These are phyloP conservation scores for Ceraclea dissimilis DNA, from an alignment of 2,888 invertebrate species.

Conservation along the genomic window DNA sequence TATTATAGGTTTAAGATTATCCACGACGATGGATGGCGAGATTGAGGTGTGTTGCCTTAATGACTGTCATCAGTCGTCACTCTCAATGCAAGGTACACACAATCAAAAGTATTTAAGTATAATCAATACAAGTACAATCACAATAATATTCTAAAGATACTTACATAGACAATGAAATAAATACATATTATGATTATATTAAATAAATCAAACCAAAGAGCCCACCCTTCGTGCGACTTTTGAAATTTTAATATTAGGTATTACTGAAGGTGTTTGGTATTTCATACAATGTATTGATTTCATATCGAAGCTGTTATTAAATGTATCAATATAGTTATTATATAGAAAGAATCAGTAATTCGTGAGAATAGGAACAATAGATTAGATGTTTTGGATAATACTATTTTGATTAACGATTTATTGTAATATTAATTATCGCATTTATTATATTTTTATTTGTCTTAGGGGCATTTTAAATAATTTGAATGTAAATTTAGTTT, in stretches of 20 bases:
- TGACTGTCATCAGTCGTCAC: not conserved
- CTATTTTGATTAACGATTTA: not conserved
- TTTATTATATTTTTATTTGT: not conserved
- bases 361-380: not conserved
- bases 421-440: not conserved
- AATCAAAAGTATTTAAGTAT: not conserved
- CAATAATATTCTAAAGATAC: not conserved
- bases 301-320: too few species aligned
- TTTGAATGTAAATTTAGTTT: not conserved
- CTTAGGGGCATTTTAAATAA: not conserved
- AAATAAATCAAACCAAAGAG: constrained; percentile 6
- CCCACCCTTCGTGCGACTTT: constrained; percentile 12
- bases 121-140: not conserved
- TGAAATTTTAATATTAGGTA: too few species aligned
- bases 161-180: not conserved
- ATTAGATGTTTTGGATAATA: not conserved
- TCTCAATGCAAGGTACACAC: not conserved
- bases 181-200: constrained; percentile 10
- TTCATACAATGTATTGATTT: too few species aligned
- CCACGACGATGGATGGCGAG: constrained; percentile 3
- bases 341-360: not conserved
- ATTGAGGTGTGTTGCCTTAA: constrained; percentile 23
- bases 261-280: too few species aligned
- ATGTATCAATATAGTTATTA: too few species aligned
- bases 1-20: not conserved